These are phyloP conservation scores for Lithophane semibrunnea DNA, from an alignment of 2,888 invertebrate genomes.

Conservation along the genomic window DNA sequence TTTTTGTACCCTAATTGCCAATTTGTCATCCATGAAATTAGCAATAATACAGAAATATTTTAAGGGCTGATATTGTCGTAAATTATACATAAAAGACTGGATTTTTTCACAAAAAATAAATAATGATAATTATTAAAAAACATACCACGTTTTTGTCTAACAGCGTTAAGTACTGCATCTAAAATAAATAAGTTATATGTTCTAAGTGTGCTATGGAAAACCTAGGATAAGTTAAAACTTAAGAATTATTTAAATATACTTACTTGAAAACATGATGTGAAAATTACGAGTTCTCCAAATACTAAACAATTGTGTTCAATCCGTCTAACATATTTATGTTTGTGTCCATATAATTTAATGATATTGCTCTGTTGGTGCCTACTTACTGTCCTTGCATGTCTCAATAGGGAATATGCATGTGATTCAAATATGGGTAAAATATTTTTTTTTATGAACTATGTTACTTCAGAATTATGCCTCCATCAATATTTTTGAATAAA, in stretches of 20 bases:
- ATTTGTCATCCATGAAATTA: not conserved
- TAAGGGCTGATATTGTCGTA: not conserved
- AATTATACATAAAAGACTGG: not conserved
- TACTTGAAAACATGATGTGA: constrained; percentile 33
- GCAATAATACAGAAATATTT: not conserved
- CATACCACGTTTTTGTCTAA: not conserved
- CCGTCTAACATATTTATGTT: constrained; percentile 54
- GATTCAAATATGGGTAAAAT: no score
- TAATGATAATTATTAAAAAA: not conserved
- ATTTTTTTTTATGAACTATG: no score
- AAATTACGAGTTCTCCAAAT: constrained; percentile 55
- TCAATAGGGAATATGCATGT: no score
- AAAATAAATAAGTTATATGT: not conserved
- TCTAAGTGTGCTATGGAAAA: constrained; percentile 16
- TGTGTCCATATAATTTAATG: constrained; percentile 54
- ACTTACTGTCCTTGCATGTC: constrained; percentile 46
- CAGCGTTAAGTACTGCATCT: not conserved
- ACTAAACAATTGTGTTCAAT: constrained; percentile 55
- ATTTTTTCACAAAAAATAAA: not conserved
- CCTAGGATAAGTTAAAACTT: constrained; percentile 19
- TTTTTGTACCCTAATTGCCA: not conserved
- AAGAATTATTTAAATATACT: not conserved
- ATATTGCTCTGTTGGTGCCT: constrained; percentile 45
- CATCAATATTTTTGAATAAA: no score
- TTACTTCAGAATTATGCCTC: no score